Percentiles rank a stretch among this genome's conserved stretches.
phyloP scores from a whole-genome alignment of 2,888 invertebrate genomes.

The Luperina testacea region DNA sequence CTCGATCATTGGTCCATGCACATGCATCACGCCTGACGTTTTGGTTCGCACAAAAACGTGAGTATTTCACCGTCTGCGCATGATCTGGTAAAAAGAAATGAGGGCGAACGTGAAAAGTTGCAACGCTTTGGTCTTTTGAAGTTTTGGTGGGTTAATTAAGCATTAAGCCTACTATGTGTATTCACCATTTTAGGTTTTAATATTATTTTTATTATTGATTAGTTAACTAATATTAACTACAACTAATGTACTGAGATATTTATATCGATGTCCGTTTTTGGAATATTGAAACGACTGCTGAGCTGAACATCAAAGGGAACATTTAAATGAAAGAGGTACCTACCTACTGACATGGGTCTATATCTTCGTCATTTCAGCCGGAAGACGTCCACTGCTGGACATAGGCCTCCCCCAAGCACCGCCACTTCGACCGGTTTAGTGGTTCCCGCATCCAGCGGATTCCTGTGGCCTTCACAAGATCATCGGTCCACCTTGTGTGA shows the following conservation, averaged over 20 bases:
- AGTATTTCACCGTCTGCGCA: slow-evolving; percentile 40
- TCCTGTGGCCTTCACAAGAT: background rate
- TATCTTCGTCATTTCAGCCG: background rate
- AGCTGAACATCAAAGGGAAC: background rate
- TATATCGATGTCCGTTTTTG: background rate
- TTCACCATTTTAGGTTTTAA: too few relatives aligned
- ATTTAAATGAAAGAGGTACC: background rate
- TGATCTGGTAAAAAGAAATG: slow-evolving; percentile 50
- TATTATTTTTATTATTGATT: too few relatives aligned
- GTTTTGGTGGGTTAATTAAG: background rate
- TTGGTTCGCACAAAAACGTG: slow-evolving; percentile 68
- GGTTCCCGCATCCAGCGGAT: too few relatives aligned
- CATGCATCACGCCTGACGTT: slow-evolving; percentile 63
- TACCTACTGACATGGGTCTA: background rate
- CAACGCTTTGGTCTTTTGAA: slow-evolving; percentile 28
- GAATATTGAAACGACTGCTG: background rate
- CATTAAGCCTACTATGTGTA: background rate
- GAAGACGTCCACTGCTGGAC: background rate
- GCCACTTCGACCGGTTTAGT: background rate
- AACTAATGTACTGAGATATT: slow-evolving; percentile 5
- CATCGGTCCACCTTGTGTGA: background rate
- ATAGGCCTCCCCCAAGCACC: background rate
- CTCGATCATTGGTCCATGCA: slow-evolving; percentile 52
- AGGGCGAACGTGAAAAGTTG: slow-evolving; percentile 54
- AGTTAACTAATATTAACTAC: background rate